A percentile compares a stretch with the other conserved stretches of the same genome.
These are phyloP conservation scores for Germaria angustata DNA, from an alignment of 2,888 invertebrate species.

Conservation along the genomic window DNA sequence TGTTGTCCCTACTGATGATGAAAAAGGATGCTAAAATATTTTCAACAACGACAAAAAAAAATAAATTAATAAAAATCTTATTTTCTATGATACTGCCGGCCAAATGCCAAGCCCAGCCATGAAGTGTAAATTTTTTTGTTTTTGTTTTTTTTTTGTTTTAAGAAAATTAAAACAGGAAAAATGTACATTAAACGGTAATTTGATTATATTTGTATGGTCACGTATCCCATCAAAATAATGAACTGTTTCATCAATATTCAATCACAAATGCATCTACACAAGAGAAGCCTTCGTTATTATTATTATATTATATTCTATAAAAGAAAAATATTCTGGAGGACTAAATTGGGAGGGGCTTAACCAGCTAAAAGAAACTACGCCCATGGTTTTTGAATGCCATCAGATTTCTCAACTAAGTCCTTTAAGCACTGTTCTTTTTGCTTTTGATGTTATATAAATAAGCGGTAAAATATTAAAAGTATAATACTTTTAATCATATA, in stretches of 20 bases:
- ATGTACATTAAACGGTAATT: slow-evolving; percentile 47
- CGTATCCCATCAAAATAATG: background rate
- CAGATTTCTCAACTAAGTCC: too few relatives aligned
- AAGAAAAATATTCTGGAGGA: too few relatives aligned
- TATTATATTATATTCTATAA: too few relatives aligned
- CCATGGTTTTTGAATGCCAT: too few relatives aligned
- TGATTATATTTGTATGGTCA: slow-evolving; percentile 41
- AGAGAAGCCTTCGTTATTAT: background rate
- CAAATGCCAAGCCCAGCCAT: slow-evolving; percentile 69
- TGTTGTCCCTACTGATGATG: slow-evolving; percentile 40
- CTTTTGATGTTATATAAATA: too few relatives aligned
- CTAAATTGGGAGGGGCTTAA: too few relatives aligned
- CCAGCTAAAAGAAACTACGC: too few relatives aligned
- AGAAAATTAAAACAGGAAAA: slow-evolving; percentile 58
- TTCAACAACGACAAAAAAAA: slow-evolving; percentile 14
- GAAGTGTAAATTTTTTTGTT: slow-evolving; percentile 66
- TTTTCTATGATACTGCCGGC: slow-evolving; percentile 67
- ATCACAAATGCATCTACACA: background rate
- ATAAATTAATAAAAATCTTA: slow-evolving; percentile 55
- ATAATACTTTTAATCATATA: too few relatives aligned
- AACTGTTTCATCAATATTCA: background rate
- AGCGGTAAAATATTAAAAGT: too few relatives aligned
- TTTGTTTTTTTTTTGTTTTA: slow-evolving; percentile 63
- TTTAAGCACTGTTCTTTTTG: too few relatives aligned
- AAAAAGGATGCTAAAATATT: too few relatives aligned